Evolutionary conservation across 2,797 vertebrate genomes (phyloP), one percentile per base, ranked within the genome.

Genomic region (Epinephelus malabaricus): DNA sequence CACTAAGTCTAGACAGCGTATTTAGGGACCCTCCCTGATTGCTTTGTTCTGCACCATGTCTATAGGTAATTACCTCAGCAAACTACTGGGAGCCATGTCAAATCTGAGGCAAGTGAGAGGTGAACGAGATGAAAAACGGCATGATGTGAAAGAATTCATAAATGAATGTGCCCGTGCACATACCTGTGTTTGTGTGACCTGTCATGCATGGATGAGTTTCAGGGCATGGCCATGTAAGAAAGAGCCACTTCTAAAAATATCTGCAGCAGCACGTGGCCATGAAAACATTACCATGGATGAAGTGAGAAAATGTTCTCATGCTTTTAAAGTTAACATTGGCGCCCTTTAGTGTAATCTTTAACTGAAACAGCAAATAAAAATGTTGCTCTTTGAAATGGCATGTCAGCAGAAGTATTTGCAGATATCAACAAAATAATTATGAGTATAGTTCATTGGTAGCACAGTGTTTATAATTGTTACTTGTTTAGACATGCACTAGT

Each of bases 41-140:
- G 90, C 94, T 96, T 95, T 95, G 93, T 95, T 94, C 91, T 92
- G 90, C 45, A 43, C 91, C 89, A 91, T 94, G 93, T 94, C 93
- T 91, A 92, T 93, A 95, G 95, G 95, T 96, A 95, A 96, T 96
- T 96, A 95, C 91, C 87, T 86, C 86, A 68, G 88, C 92, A 92
- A 94, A 92, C 88, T 79, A 86, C 85, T 54, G 74, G 85, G 89
- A 90, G 85, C 78, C 76, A 77, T 79, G 84, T 89, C 86, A 89
- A 83, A 87, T 86, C 67, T 64, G 68, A 74, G 49, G 59, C 61
- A 82, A 90, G 83, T 30, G 82, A 86, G 62, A 46, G 76, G 67
- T 56, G 76, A 78, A 81, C 49, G 46, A 69, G 51, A 82, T 66
- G 65, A 69, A 87, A 85, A 81, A 76, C 13, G 21, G 38, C 68